phyloP scores from a whole-genome alignment of 2,797 vertebrate species.

The Otolemur crassicaudatus region DNA sequence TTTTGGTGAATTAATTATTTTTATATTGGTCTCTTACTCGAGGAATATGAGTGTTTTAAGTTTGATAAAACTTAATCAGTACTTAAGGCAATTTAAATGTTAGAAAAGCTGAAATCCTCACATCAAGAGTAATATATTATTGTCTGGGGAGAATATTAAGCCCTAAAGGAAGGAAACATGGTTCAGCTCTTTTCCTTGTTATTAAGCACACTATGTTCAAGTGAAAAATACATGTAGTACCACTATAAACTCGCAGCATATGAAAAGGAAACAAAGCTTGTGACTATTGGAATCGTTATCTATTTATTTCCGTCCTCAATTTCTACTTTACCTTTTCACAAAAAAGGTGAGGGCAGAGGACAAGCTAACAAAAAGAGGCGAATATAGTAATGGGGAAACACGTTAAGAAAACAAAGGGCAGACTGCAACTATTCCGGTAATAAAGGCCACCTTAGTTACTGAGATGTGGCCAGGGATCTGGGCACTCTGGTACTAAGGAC shows the following conservation, averaged over 20 bases:
- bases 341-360: not conserved
- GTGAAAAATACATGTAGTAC: not conserved
- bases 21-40: slow-evolving; percentile 49
- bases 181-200: slow-evolving; percentile 40
- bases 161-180: not conserved
- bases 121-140: not conserved
- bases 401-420: not conserved
- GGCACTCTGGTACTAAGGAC: not conserved
- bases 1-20: slow-evolving; percentile 63
- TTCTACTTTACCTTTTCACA: not conserved
- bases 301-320: slow-evolving; percentile 11
- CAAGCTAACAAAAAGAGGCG: not conserved
- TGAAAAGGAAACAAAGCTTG: not conserved
- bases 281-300: not conserved
- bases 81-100: slow-evolving; percentile 66
- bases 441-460: not conserved
- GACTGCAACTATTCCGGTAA: not conserved
- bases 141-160: not conserved
- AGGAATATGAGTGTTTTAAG: slow-evolving; percentile 46
- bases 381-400: not conserved
- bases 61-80: slow-evolving; percentile 46
- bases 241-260: not conserved
- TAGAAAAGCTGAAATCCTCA: slow-evolving; percentile 51
- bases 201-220: not conserved
- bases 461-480: not conserved